These are phyloP conservation scores for Sialis fuliginosa DNA, from an alignment of 2,888 invertebrate genomes.

Conservation along the genomic window DNA sequence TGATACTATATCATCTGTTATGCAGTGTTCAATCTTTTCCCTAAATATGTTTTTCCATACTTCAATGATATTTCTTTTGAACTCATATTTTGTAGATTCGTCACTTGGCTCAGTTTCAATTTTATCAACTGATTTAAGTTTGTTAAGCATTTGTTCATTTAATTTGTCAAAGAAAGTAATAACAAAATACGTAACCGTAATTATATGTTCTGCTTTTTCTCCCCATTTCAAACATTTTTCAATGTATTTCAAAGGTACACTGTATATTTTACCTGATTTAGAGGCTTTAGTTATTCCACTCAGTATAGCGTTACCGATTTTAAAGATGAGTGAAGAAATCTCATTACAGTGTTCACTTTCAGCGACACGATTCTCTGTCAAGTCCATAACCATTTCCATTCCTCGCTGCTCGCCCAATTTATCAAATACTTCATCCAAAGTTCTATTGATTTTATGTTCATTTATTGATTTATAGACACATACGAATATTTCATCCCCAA, in stretches of 20 bases:
- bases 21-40: slow-evolving; percentile 6
- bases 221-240: slow-evolving; percentile 1
- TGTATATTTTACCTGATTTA: slow-evolving; percentile 1
- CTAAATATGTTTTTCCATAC: slow-evolving; percentile 6
- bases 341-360: slow-evolving; percentile 2
- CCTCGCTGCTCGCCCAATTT: slow-evolving; percentile 3
- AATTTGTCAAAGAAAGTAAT: slow-evolving; percentile 4
- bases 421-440: slow-evolving; percentile 2
- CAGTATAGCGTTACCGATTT: slow-evolving; percentile 5
- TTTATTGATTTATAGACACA: slow-evolving; percentile 4
- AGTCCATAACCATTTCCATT: slow-evolving; percentile 3
- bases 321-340: slow-evolving; percentile 3
- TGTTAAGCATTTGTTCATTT: slow-evolving; percentile 2
- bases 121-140: slow-evolving; percentile 1
- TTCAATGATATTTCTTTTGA: slow-evolving; percentile 5
- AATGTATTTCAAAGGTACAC: slow-evolving; percentile 3
- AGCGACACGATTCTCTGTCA: slow-evolving; percentile 6
- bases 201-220: slow-evolving; percentile 3
- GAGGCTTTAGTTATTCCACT: slow-evolving; percentile 4
- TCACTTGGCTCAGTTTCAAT: background rate
- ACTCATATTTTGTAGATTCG: slow-evolving; percentile 1
- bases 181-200: background rate
- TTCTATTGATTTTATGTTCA: background rate
- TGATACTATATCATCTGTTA: slow-evolving; percentile 7
- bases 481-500: slow-evolving; percentile 4